Conservation (phyloP, 2,888 invertebrate genomes). For the Cryptophagus acutangulus region DNA sequence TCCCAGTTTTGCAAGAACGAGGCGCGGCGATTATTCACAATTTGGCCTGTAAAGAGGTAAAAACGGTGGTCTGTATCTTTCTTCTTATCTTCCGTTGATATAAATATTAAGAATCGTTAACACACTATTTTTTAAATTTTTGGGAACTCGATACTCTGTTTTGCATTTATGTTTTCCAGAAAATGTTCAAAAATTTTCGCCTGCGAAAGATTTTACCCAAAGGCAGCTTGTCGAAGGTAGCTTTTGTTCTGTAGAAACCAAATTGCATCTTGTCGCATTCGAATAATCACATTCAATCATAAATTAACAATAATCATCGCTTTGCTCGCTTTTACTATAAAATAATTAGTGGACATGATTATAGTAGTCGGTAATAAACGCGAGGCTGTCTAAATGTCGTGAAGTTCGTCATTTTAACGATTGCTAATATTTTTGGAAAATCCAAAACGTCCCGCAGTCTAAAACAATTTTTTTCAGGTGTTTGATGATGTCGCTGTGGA, state of each 20-base stretch:
- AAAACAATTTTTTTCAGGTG: constrained; percentile 67
- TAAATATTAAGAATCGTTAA: too few relatives aligned
- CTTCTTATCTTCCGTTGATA: too few relatives aligned
- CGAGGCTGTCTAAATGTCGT: not conserved
- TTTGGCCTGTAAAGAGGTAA: constrained; percentile 92
- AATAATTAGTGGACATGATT: too few relatives aligned
- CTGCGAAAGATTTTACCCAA: constrained; percentile 59
- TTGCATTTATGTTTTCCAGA: constrained; percentile 54
- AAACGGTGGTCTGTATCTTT: constrained; percentile 87
- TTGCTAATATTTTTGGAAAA: too few relatives aligned
- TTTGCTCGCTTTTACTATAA: too few relatives aligned
- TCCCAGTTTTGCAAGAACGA: constrained; percentile 66
- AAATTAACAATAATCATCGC: too few relatives aligned
- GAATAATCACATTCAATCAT: constrained; percentile 9
- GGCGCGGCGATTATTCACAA: constrained; percentile 87
- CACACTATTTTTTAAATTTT: too few relatives aligned
- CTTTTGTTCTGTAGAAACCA: too few relatives aligned
- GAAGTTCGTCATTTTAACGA: not conserved
- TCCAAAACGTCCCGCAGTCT: too few relatives aligned
- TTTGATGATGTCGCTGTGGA: constrained; percentile 93
- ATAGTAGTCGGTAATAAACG: too few relatives aligned
- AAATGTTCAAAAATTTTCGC: constrained; percentile 61
- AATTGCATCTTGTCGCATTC: too few relatives aligned
- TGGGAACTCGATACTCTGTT: constrained; percentile 44
- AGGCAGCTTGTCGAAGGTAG: constrained; percentile 62